These are phyloP conservation scores for Protophormia terraenovae DNA, from an alignment of 2,888 invertebrate species.

Conservation along the genomic window DNA sequence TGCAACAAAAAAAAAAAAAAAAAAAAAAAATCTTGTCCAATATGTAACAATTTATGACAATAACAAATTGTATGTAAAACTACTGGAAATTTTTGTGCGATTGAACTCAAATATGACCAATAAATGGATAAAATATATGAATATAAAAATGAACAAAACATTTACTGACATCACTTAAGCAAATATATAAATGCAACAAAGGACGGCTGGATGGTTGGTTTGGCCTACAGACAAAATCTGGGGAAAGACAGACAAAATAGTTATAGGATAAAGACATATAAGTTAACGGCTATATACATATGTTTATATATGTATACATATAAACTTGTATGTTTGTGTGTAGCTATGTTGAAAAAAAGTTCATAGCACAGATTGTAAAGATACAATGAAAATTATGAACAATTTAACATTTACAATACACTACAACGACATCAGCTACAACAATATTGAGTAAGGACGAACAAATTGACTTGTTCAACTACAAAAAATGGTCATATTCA, in stretches of 20 bases:
- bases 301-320: background rate
- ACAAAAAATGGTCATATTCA: constrained; percentile 60
- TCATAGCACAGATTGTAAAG: constrained; percentile 56
- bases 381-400: constrained; percentile 68
- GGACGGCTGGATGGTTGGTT: constrained; percentile 2
- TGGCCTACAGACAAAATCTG: constrained; percentile 27
- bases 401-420: constrained; percentile 62
- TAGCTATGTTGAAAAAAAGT: background rate
- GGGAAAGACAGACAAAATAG: background rate
- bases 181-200: constrained; percentile 21
- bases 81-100: constrained; percentile 54
- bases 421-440: constrained; percentile 24
- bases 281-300: background rate
- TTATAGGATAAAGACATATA: constrained; percentile 16
- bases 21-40: constrained; percentile 32
- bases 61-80: constrained; percentile 67
- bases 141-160: constrained; percentile 24
- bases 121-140: constrained; percentile 47
- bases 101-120: constrained; percentile 61
- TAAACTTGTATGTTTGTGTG: background rate
- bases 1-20: background rate
- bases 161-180: constrained; percentile 57
- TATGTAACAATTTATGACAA: constrained; percentile 66
- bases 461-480: constrained; percentile 65
- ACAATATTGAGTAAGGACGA: constrained; percentile 7